Percentiles rank a stretch among this genome's conserved stretches.
Evolutionary conservation across 2,113 vertebrate species (phyloP).

Genomic region (Scomber japonicus): DNA sequence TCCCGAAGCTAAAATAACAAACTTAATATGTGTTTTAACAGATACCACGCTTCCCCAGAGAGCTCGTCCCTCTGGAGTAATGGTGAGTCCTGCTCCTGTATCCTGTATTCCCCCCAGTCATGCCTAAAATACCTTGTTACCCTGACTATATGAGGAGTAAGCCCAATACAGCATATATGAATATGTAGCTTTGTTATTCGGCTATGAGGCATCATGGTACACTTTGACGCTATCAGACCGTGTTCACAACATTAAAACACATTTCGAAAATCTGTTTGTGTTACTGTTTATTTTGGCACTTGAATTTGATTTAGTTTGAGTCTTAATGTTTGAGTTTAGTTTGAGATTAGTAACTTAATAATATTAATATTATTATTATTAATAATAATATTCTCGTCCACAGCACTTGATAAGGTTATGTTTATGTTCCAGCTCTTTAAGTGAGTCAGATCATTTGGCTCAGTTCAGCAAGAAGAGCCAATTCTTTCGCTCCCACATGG

Average conservation of each 20-base stretch:
- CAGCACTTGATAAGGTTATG: background rate
- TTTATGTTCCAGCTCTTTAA: background rate
- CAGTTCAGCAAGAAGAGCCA: too few relatives aligned
- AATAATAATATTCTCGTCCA: background rate
- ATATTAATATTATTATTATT: too few relatives aligned
- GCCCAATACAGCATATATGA: slow-evolving; percentile 54
- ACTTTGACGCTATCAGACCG: slow-evolving; percentile 68
- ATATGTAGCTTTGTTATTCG: slow-evolving; percentile 55
- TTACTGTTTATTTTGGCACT: background rate
- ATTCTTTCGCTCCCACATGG: too few relatives aligned
- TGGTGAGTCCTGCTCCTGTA: slow-evolving; percentile 29
- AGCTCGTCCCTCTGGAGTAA: slow-evolving; percentile 40
- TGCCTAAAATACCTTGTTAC: slow-evolving; percentile 20
- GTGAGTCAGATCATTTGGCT: too few relatives aligned
- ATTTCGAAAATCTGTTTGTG: slow-evolving; percentile 24
- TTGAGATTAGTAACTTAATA: background rate
- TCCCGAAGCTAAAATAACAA: slow-evolving; percentile 76
- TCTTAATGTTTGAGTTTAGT: background rate
- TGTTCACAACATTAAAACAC: slow-evolving; percentile 37
- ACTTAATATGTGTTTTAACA: slow-evolving; percentile 74
- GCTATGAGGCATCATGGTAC: slow-evolving; percentile 49
- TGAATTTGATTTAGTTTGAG: slow-evolving; percentile 38
- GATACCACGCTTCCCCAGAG: slow-evolving; percentile 62
- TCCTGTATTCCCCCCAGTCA: slow-evolving; percentile 17
- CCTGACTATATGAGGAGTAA: slow-evolving; percentile 27